Evolutionary conservation across 2,888 invertebrate species (phyloP), one percentile per base, ranked within the genome.

Genomic region (Heliothis peltigera): DNA sequence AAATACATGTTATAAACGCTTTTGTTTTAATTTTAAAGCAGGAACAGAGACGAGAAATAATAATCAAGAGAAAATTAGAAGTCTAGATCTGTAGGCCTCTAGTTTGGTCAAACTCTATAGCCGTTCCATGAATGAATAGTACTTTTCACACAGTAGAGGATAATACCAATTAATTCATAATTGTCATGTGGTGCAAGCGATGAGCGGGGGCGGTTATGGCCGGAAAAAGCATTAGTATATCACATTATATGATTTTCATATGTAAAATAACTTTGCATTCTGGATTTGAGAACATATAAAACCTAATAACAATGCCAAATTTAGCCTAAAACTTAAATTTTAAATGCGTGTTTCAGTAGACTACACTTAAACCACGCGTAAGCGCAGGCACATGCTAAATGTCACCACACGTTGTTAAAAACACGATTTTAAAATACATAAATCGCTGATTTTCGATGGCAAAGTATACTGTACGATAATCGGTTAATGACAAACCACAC

Each of bases 151-250:
- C 74, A 74, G 75, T 71, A 69, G 64, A 66, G 72, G 57, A 80
- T 76, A 79, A 84, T 79, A 58, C 62, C 81, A 81, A 84, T 86
- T 86, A 82, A 85, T 82, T 83, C 58, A 72, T 82, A 77, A 83
- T 81, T 72, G 72, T 57, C 35, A 69, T 68, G 72, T 79, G 82
- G 81, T 64, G 44, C 74, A 80, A 80, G 75, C 53, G 39, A 65
- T 61, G 49, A 68, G 72, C 75, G 75, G 22, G 19, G 42, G 48
- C 17, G 44, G 43, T 6, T n/a, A 32, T 32, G 21, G 12, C 12
- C 18, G 32, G 17, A 43, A 2, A 7, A n/a, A 32, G 32, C 22
- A 35, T 49, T 53, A 17, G 17, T 25, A 15, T 8, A 28, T 7
- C 53, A 25, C 18, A 22, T 39, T 32, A 7, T 49, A 42, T 4